A percentile compares a stretch with the other conserved stretches of the same genome.
Conservation (phyloP, 2,113 vertebrate species). For the Callithrix jacchus region DNA sequence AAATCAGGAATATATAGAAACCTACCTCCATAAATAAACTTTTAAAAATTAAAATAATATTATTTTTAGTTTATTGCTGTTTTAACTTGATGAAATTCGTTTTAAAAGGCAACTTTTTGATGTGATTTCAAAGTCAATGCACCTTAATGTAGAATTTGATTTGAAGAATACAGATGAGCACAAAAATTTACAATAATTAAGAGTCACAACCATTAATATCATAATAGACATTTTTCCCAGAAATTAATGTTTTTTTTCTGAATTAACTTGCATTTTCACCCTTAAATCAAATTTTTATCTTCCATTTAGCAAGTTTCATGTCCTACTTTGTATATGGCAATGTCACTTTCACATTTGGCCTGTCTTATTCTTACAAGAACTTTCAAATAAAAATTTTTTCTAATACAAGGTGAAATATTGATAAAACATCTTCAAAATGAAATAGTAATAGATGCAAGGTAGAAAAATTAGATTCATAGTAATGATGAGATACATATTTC, state of each 20-base stretch:
- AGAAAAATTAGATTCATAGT: slow-evolving; percentile 12
- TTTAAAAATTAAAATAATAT: background rate
- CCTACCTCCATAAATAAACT: background rate
- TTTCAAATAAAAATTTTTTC: background rate
- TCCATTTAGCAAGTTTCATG: background rate
- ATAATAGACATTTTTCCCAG: slow-evolving; percentile 12
- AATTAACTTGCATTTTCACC: slow-evolving; percentile 31
- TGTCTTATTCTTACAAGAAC: background rate
- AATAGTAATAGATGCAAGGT: slow-evolving; percentile 7
- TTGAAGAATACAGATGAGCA: slow-evolving; percentile 28
- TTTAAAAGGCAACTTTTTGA: background rate
- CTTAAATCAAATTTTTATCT: slow-evolving; percentile 30
- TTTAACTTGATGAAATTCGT: slow-evolving; percentile 35
- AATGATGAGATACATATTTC: slow-evolving; percentile 26
- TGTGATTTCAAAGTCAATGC: slow-evolving; percentile 2
- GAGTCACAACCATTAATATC: background rate
- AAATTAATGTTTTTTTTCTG: slow-evolving; percentile 37
- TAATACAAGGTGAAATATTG: background rate
- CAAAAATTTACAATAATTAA: background rate
- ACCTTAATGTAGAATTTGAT: background rate
- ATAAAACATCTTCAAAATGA: slow-evolving; percentile 41
- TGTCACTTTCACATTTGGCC: background rate
- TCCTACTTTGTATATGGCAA: background rate
- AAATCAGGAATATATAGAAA: slow-evolving; percentile 36
- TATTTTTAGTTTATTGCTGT: slow-evolving; percentile 43